Conservation (phyloP, 2,797 vertebrate genomes). For the Pogoniulus pusillus region DNA sequence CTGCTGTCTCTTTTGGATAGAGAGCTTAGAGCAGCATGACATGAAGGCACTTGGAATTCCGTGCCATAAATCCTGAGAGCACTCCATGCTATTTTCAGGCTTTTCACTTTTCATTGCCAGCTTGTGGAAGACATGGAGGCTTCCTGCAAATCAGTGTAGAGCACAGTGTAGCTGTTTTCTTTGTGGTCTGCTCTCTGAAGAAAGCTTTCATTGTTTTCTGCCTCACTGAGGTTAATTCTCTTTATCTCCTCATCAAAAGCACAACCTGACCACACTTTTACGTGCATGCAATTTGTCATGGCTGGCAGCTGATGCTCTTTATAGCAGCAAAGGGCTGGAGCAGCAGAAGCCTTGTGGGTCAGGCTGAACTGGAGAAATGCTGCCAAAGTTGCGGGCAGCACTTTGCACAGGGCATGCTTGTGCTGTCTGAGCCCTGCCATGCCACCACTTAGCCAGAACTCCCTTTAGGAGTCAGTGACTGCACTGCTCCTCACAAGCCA, state of each 20-base stretch:
- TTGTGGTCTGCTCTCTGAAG: not conserved
- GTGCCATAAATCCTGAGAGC: not conserved
- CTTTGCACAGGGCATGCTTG: slow-evolving; percentile 10
- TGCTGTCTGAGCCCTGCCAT: slow-evolving; percentile 21
- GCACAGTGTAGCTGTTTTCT: not conserved
- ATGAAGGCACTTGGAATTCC: not conserved
- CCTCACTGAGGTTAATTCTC: slow-evolving; percentile 28
- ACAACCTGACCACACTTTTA: slow-evolving; percentile 39
- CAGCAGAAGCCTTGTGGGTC: slow-evolving; percentile 35
- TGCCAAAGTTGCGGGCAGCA: slow-evolving; percentile 52
- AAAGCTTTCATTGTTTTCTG: slow-evolving; percentile 22
- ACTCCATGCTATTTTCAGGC: not conserved
- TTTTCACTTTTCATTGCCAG: not conserved
- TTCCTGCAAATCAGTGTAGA: not conserved
- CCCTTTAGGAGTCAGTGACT: not conserved
- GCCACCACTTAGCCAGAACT: slow-evolving; percentile 34
- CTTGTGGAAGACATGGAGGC: not conserved
- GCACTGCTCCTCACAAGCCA: not conserved
- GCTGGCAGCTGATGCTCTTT: slow-evolving; percentile 36
- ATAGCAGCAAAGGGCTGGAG: slow-evolving; percentile 17
- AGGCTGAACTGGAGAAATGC: slow-evolving; percentile 42
- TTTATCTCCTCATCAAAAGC: slow-evolving; percentile 50
- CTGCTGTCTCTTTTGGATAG: not conserved
- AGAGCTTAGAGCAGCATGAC: not conserved
- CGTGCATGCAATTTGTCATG: not conserved